A percentile compares a stretch with the other conserved stretches of the same genome.
These are phyloP conservation scores for Eulemur mongoz DNA, from an alignment of 2,797 vertebrate species.

Conservation along the genomic window DNA sequence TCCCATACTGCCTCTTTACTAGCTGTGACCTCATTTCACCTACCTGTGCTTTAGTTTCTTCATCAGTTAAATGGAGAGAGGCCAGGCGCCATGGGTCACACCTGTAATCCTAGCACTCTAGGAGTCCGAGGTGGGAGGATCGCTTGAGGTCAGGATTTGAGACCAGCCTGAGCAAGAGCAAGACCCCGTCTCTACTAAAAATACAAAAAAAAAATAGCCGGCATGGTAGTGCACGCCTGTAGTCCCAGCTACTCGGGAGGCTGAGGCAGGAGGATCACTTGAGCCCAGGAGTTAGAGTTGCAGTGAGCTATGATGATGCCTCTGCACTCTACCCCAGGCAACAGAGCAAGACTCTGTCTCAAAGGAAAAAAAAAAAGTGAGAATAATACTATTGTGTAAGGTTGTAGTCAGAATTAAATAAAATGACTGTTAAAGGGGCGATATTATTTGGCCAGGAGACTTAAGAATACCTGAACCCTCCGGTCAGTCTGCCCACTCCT, in stretches of 20 bases:
- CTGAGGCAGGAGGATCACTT: background rate
- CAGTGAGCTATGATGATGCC: background rate
- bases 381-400: background rate
- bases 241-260: background rate
- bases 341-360: background rate
- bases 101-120: background rate
- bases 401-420: slow-evolving; percentile 24
- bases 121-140: background rate
- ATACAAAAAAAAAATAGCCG: background rate
- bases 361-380: background rate
- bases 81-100: background rate
- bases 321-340: background rate
- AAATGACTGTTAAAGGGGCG: background rate
- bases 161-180: background rate
- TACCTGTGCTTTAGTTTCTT: background rate
- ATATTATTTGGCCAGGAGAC: background rate
- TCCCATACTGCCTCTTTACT: background rate
- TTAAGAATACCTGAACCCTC: background rate
- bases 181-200: background rate
- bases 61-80: background rate
- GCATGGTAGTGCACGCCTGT: background rate
- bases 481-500: background rate
- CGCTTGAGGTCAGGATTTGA: background rate
- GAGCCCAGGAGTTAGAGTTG: background rate
- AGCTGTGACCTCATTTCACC: background rate